Base-by-base conservation (phyloP, 2,113 vertebrate genomes). In the Orientallactaga bullata region DNA sequence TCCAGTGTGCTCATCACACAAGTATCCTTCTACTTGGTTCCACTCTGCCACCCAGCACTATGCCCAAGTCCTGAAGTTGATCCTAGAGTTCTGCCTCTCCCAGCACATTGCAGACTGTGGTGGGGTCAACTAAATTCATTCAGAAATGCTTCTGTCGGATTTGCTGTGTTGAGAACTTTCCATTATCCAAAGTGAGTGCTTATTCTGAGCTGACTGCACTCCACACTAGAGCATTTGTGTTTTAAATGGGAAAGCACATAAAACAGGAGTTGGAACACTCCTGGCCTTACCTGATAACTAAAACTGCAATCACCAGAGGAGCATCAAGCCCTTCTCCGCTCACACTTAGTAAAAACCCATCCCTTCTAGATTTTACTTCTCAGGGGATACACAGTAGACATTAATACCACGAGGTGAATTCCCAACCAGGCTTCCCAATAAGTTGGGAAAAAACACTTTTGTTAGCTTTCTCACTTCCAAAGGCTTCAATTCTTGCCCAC, bases 1-100 rank as follows among this genome's bases (percentile, higher is more conserved):
- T 55, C 77, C 73, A 91, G 55, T 24, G 63, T 78, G 26, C 60
- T 91, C 85, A 94, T 74, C 78, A 91, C 84, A 95, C 65, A 91
- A 83, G 63, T 24, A 84, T 77, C 55, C 86, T 82, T 93, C 72
- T 71, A 23, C 86, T 85, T 72, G 77, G 69, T 39, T 94, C 94
- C 42, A 66, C 11, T 85, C 85, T 81, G 82, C 94, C 74, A 3
- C 66, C 37, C 58, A 89, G 63, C 17, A 26, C 69, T 83, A 39
- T 94, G 47, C 9, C 84, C 39, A 95, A 71, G 71, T 74, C 58
- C 42, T 82, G 13, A 95, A 73, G 51, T 86, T 93, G 66, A 60
- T 89, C 35, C 37, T 74, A 94, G 32, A 85, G 85, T 77, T 89
- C 42, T 89, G 77, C 77, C 72, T 85, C 55, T 39, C 55, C 32